These are phyloP conservation scores for Pelochelys cantorii DNA, from an alignment of 2,797 vertebrate species.

Conservation along the genomic window DNA sequence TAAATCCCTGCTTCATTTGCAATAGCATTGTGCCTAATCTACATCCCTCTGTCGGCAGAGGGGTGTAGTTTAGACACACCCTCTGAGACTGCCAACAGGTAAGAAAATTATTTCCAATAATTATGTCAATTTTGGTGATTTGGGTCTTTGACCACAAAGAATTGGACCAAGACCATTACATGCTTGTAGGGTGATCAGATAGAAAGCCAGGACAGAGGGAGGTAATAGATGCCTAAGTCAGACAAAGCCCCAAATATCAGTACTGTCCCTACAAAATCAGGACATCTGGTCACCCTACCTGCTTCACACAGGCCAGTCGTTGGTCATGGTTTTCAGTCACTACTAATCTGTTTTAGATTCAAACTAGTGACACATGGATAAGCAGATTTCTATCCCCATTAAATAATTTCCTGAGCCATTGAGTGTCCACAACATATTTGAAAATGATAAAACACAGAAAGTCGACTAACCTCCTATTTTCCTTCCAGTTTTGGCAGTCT, in stretches of 20 bases:
- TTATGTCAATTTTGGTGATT: background rate
- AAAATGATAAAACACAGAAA: conserved; percentile 53
- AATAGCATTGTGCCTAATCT: too few species aligned
- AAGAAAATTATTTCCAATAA: background rate
- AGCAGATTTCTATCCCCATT: conserved; percentile 7
- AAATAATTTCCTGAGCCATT: background rate
- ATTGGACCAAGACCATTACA: background rate
- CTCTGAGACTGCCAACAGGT: background rate
- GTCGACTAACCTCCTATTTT: conserved; percentile 45
- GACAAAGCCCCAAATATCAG: background rate
- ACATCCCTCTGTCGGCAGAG: too few species aligned
- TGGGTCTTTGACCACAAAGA: background rate
- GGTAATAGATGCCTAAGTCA: background rate
- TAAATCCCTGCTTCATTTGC: too few species aligned
- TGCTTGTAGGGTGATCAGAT: background rate
- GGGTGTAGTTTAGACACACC: too few species aligned
- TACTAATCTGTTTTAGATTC: background rate
- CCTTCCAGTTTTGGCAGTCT: conserved; percentile 41
- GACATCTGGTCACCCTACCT: background rate
- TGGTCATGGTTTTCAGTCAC: background rate
- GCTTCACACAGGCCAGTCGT: conserved; percentile 31
- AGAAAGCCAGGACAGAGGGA: background rate
- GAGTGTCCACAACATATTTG: background rate
- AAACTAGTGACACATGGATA: background rate
- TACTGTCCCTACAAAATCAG: background rate